These are phyloP conservation scores for Phylloscopus collybita DNA, from an alignment of 2,797 vertebrate genomes.

Conservation along the genomic window DNA sequence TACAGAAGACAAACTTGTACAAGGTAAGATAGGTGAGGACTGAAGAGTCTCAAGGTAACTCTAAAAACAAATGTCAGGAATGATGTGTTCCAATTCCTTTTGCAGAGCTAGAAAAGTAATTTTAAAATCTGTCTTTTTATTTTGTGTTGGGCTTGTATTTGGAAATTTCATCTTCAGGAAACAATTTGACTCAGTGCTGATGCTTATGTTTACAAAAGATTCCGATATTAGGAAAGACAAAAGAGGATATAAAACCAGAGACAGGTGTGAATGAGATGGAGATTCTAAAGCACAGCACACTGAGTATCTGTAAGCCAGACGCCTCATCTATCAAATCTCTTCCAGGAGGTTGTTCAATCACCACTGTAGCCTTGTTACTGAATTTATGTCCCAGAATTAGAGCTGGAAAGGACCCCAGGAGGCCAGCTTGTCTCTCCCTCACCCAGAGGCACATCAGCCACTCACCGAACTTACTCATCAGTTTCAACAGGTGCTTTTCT, in stretches of 20 bases:
- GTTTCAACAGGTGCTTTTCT: neutral
- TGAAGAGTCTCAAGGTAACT: neutral
- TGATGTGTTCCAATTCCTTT: neutral
- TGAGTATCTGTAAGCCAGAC: constrained; percentile 9
- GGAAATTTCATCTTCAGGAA: constrained; percentile 3
- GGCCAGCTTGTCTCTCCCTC: neutral
- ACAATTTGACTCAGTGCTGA: neutral
- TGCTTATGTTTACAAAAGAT: neutral
- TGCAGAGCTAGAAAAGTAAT: neutral
- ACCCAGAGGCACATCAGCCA: neutral
- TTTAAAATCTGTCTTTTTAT: neutral
- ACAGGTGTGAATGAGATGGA: neutral
- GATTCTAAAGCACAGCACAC: neutral
- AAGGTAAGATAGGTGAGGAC: neutral
- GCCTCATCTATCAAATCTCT: neutral
- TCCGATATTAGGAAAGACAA: neutral
- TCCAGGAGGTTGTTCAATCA: neutral
- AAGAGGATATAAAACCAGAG: neutral
- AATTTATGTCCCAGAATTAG: neutral
- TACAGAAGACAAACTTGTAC: neutral
- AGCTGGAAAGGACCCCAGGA: neutral
- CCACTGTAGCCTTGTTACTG: neutral
- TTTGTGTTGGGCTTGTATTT: neutral
- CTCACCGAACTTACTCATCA: neutral
- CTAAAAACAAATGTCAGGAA: constrained; percentile 20